Percentiles rank a stretch among this genome's conserved stretches.
Evolutionary conservation across 2,888 invertebrate genomes (phyloP).

Genomic region (Julus scanicus): DNA sequence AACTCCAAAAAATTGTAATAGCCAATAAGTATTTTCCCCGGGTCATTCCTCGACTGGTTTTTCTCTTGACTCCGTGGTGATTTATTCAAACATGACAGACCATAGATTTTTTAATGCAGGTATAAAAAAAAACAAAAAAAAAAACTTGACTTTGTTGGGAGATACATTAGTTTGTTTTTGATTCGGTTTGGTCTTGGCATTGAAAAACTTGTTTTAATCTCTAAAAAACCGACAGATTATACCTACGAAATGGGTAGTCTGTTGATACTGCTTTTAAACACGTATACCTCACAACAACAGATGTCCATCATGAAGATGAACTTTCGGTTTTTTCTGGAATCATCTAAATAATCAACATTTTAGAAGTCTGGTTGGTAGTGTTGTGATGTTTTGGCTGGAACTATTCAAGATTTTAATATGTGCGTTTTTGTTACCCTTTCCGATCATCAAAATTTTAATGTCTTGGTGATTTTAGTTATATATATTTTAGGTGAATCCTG

Average conservation of each 20-base stretch:
- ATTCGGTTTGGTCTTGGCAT: conserved; percentile 2
- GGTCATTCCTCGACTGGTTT: conserved; percentile 9
- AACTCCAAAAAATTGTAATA: conserved; percentile 13
- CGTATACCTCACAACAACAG: background rate
- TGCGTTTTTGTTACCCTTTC: too few relatives aligned
- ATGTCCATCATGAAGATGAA: conserved; percentile 11
- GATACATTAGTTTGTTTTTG: conserved; percentile 16
- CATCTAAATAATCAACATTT: background rate
- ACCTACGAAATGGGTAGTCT: background rate
- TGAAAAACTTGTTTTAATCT: conserved; percentile 33
- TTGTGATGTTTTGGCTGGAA: too few relatives aligned
- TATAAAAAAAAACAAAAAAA: background rate
- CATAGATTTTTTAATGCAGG: background rate
- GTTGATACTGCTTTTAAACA: background rate
- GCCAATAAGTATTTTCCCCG: background rate
- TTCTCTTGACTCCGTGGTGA: background rate
- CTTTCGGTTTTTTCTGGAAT: background rate
- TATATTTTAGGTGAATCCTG: too few relatives aligned
- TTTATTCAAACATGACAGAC: conserved; percentile 16
- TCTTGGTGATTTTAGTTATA: too few relatives aligned
- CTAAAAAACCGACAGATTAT: background rate
- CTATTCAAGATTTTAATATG: too few relatives aligned
- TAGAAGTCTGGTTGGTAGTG: background rate
- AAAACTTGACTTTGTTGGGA: background rate
- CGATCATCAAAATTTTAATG: too few relatives aligned